Evolutionary conservation across 2,797 vertebrate species (phyloP).

Genomic region (Danio aesculapii): DNA sequence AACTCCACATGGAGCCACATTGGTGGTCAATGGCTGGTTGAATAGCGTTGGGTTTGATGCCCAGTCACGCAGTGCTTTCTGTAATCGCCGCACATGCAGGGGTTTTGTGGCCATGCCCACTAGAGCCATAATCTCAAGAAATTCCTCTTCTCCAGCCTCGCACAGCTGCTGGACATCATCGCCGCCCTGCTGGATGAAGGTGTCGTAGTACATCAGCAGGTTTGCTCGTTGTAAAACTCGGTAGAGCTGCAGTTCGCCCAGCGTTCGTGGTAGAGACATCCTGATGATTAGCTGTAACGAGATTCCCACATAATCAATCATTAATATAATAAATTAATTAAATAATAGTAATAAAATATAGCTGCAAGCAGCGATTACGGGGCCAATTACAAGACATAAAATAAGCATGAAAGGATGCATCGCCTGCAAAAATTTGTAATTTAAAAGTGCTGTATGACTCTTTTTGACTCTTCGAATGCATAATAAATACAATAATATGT

Average conservation of each 20-base stretch:
- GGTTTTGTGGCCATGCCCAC: constrained; percentile 99
- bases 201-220: constrained; percentile 96
- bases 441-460: too few relatives aligned
- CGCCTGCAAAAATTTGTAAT: too few relatives aligned
- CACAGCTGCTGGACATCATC: constrained; percentile 98
- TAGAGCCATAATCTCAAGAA: constrained; percentile 98
- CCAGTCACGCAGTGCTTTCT: constrained; percentile 97
- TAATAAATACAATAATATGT: too few relatives aligned
- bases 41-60: constrained; percentile 93
- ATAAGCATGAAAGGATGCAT: too few relatives aligned
- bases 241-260: constrained; percentile 97
- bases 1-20: constrained; percentile 86
- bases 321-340: too few relatives aligned
- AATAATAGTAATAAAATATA: too few relatives aligned
- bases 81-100: constrained; percentile 94
- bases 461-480: too few relatives aligned
- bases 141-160: constrained; percentile 97
- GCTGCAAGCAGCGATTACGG: too few relatives aligned
- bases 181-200: constrained; percentile 99
- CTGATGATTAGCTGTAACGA: constrained; percentile 56
- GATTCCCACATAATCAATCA: constrained; percentile 1
- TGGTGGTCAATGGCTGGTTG: constrained; percentile 86
- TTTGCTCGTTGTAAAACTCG: constrained; percentile 95
- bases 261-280: constrained; percentile 95
- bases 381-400: too few relatives aligned